Base-by-base conservation (phyloP, 2,113 vertebrate genomes). In the Osmerus mordax region DNA sequence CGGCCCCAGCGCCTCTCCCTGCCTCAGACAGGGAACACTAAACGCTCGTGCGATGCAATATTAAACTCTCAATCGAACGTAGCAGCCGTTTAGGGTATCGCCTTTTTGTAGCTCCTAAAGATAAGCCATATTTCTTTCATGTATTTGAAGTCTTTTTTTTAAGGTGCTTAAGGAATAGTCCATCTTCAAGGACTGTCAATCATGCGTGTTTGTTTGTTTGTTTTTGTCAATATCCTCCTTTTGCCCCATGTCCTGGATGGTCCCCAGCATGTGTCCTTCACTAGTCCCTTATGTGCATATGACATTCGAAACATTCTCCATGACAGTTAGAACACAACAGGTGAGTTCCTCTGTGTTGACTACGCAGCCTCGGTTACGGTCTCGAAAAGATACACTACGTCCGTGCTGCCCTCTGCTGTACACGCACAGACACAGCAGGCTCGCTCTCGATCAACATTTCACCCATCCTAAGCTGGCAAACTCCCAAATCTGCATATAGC, bases 351-450 rank as follows among this genome's bases (percentile, higher is more conserved):
- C 52, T 77, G 1, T 60, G 58, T 60, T 6, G n/a, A 23, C 9
- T 11, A 25, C 18, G 58, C 19, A 18, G 64, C 73, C 47, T 60
- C 68, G 23, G 72, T 69, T 5, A 12, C 8, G 13, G 25, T 70
- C 65, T 52, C 65, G 15, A 29, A 4, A 47, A n/a, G 19, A 47
- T 11, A 6, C 41, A 47, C 41, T 6, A 12, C 1, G 23, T 61
- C 75, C 81, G 23, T 85, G 79, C 78, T 87, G 81, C 83, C 88
- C 82, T 77, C 89, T 89, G 72, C 76, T 88, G 86, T 70, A 41
- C 60, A 12, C 41, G 2, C 9, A 47, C 41, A 11, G 8, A 47
- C 8, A 47, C 8, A 47, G 41, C 41, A 11, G 41, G 41, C 9
- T 11, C 9, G 41, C 41, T 47, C 41, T 2, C 7, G 9, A 47